Evolutionary conservation across 2,113 vertebrate genomes (phyloP).

Genomic region (Tachysurus fulvidraco): DNA sequence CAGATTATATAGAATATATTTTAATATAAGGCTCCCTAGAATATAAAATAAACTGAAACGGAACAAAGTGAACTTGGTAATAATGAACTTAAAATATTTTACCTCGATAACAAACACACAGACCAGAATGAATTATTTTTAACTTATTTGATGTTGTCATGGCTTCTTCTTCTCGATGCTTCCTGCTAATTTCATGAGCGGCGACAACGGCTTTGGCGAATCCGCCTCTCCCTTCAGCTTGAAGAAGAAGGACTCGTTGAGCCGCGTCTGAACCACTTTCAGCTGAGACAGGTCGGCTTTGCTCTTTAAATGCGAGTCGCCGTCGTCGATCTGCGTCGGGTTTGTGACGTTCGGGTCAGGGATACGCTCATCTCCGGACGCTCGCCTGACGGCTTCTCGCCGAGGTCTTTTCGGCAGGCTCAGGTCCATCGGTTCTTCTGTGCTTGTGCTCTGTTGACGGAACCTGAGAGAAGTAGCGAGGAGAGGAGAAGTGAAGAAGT

Average conservation of each 20-base stretch:
- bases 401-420: constrained; percentile 62
- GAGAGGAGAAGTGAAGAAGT: constrained; percentile 67
- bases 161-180: constrained; percentile 56
- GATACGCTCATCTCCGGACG: not conserved
- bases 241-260: constrained; percentile 78
- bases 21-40: not conserved
- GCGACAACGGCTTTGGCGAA: constrained; percentile 63
- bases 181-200: constrained; percentile 68
- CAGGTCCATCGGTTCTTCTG: constrained; percentile 65
- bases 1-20: not conserved
- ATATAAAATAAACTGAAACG: not conserved
- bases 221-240: constrained; percentile 69
- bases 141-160: not conserved
- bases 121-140: not conserved
- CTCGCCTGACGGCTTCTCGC: not conserved
- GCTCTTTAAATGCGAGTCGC: constrained; percentile 38
- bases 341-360: constrained; percentile 54
- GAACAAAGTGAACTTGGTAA: not conserved
- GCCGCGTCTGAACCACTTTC: constrained; percentile 68
- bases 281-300: constrained; percentile 64
- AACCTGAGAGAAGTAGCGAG: constrained; percentile 62
- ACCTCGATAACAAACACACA: not conserved
- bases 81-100: not conserved
- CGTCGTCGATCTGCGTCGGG: constrained; percentile 64
- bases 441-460: constrained; percentile 24